phyloP scores from a whole-genome alignment of 2,113 vertebrate species.

The Caranx melampygus region DNA sequence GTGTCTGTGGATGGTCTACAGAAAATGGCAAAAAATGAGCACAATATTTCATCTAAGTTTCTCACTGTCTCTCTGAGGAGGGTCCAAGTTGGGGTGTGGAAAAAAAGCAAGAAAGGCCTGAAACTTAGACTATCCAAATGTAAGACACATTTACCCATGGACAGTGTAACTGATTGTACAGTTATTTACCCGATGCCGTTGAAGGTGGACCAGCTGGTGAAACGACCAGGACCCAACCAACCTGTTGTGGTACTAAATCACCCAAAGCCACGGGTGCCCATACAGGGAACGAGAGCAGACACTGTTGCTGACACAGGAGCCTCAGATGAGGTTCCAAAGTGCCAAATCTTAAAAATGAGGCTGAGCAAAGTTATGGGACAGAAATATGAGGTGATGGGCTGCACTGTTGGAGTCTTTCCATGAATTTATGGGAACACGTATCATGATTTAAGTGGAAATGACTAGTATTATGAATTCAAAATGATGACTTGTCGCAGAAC shows the following conservation, averaged over 20 bases:
- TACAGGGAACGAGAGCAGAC: slow-evolving; percentile 15
- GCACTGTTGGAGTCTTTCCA: slow-evolving; percentile 71
- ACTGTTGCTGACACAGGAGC: slow-evolving; percentile 42
- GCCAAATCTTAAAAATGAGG: slow-evolving; percentile 92
- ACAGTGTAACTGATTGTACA: slow-evolving; percentile 16
- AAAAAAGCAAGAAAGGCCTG: slow-evolving; percentile 62
- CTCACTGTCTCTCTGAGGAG: slow-evolving; percentile 80
- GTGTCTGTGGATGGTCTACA: slow-evolving; percentile 62
- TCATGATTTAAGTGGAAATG: background rate
- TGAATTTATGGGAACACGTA: slow-evolving; percentile 36
- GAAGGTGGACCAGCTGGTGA: slow-evolving; percentile 87
- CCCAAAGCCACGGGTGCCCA: slow-evolving; percentile 77
- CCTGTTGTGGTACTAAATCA: slow-evolving; percentile 97
- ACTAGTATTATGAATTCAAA: slow-evolving; percentile 28
- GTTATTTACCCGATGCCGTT: slow-evolving; percentile 83
- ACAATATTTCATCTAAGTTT: slow-evolving; percentile 72
- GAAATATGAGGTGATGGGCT: slow-evolving; percentile 89
- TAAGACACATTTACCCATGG: slow-evolving; percentile 36
- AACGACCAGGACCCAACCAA: slow-evolving; percentile 90
- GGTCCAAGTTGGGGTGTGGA: slow-evolving; percentile 69
- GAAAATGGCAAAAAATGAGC: slow-evolving; percentile 53
- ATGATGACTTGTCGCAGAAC: slow-evolving; percentile 19
- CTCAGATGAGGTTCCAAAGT: slow-evolving; percentile 77
- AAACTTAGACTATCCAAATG: slow-evolving; percentile 64
- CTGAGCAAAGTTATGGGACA: slow-evolving; percentile 91